phyloP scores from a whole-genome alignment of 2,797 vertebrate species.

The Acipenser ruthenus region DNA sequence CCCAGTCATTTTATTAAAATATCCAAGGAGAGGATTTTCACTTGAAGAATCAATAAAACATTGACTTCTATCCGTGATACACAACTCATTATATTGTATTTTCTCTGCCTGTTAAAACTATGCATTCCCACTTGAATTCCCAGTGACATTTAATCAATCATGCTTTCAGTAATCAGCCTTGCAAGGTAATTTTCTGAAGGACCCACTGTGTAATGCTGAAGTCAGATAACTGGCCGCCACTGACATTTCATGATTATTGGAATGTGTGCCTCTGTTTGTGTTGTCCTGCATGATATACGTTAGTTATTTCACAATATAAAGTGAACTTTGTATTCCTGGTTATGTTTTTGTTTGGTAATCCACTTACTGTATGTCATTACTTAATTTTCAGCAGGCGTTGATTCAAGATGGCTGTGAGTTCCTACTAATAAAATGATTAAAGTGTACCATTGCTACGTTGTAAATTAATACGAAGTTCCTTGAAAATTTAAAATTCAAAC shows the following conservation, averaged over 20 bases:
- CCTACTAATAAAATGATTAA: too few relatives aligned
- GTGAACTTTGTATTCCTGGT: not conserved
- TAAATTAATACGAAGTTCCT: too few relatives aligned
- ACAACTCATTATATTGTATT: too few relatives aligned
- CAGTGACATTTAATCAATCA: slow-evolving; percentile 12
- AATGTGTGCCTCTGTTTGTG: too few relatives aligned
- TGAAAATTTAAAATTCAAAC: too few relatives aligned
- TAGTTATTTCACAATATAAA: not conserved
- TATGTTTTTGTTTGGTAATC: not conserved
- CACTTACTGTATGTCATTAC: slow-evolving; percentile 4
- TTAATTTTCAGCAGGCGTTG: not conserved
- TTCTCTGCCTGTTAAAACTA: not conserved
- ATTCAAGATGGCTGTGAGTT: too few relatives aligned
- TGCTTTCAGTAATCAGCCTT: not conserved
- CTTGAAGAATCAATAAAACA: too few relatives aligned
- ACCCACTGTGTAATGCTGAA: not conserved
- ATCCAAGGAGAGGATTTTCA: too few relatives aligned
- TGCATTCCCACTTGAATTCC: not conserved
- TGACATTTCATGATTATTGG: slow-evolving; percentile 4
- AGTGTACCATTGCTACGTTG: too few relatives aligned
- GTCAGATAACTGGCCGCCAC: slow-evolving; percentile 1
- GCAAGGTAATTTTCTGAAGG: not conserved
- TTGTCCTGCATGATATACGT: too few relatives aligned
- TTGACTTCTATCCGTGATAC: too few relatives aligned
- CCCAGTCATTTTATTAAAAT: too few relatives aligned